Conservation (phyloP, 2,888 invertebrate species). For the Coenonympha glycerion region DNA sequence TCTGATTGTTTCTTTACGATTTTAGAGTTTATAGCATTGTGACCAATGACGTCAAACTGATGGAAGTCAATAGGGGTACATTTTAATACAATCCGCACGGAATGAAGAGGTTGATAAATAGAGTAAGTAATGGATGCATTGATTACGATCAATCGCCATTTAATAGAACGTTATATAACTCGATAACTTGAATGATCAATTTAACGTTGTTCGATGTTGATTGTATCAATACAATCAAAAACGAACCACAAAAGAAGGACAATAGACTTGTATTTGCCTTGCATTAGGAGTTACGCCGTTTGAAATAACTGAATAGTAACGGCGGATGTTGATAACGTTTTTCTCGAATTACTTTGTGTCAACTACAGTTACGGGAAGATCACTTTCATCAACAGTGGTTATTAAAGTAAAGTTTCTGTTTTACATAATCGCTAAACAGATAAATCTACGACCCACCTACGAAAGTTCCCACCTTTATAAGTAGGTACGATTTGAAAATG, state of each 20-base stretch:
- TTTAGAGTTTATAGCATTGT: conserved; percentile 31
- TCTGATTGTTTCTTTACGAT: background rate
- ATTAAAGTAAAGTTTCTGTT: no score
- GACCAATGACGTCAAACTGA: conserved; percentile 57
- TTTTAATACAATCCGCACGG: conserved; percentile 37
- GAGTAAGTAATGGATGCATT: conserved; percentile 29
- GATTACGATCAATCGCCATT: conserved; percentile 30
- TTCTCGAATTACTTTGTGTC: background rate
- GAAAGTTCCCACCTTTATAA: no score
- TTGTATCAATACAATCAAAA: background rate
- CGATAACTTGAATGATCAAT: conserved; percentile 11
- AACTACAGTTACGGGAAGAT: background rate
- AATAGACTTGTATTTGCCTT: background rate
- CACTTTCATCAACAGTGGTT: background rate
- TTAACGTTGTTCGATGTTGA: background rate
- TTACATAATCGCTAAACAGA: no score
- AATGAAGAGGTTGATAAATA: conserved; percentile 29
- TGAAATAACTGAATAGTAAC: conserved; percentile 1
- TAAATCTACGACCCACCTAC: background rate
- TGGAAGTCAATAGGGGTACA: conserved; percentile 49
- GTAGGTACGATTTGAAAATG: no score
- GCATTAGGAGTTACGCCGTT: background rate
- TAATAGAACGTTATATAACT: conserved; percentile 25
- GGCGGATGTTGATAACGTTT: conserved; percentile 16
- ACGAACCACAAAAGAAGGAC: background rate